Evolutionary conservation across 2,113 vertebrate genomes (phyloP).

Genomic region (Nothocercus julius): DNA sequence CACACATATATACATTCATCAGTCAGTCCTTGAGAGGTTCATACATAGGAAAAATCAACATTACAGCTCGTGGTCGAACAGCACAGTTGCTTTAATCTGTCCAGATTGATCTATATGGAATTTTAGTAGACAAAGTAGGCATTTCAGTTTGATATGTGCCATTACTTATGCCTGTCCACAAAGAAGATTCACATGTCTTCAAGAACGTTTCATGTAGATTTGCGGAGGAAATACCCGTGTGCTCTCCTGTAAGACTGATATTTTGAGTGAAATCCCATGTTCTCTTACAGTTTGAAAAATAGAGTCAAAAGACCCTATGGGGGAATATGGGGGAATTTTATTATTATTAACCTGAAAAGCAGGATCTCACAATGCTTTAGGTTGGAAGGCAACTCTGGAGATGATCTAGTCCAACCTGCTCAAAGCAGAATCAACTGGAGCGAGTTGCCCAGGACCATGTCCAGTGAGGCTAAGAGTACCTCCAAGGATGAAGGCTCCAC

Average conservation of each 20-base stretch:
- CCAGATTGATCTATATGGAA: not conserved
- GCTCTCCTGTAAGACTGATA: not conserved
- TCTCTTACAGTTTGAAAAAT: not conserved
- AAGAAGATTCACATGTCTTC: not conserved
- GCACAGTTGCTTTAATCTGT: not conserved
- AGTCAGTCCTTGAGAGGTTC: not conserved
- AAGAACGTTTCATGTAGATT: not conserved
- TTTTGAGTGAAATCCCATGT: not conserved
- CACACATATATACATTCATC: too few species aligned
- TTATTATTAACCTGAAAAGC: not conserved
- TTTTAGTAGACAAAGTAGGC: not conserved
- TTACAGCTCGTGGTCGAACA: not conserved
- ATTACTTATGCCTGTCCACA: not conserved
- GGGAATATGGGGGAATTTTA: not conserved
- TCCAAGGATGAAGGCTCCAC: not conserved
- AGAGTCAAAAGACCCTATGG: not conserved
- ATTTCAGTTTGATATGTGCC: not conserved
- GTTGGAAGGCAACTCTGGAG: not conserved
- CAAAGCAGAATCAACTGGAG: not conserved
- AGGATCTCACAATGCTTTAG: not conserved
- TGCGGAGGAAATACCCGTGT: not conserved
- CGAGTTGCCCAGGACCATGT: fast-evolving
- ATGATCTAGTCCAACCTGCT: not conserved
- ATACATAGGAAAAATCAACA: not conserved
- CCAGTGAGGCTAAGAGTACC: not conserved